Evolutionary conservation across 2,888 invertebrate species (phyloP), one percentile per base, ranked within the genome.

Genomic region (Cryptops parisi): DNA sequence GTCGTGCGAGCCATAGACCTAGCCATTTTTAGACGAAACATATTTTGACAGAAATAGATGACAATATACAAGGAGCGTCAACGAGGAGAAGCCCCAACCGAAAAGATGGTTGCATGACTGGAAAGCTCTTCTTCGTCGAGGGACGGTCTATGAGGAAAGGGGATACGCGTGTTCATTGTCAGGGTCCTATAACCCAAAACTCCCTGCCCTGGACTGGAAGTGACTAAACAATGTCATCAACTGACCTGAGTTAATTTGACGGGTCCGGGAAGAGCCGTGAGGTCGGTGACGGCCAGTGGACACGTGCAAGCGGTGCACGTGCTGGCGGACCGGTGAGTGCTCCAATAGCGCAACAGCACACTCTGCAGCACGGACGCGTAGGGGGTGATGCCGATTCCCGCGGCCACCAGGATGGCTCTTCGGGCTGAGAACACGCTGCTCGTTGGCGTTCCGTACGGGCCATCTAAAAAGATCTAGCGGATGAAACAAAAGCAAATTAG

Each of bases 321-420:
- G 6, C 47, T 47, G 19, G 23, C 19, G 45, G 45, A n/a, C 22
- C 45, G 21, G 45, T 45, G 46, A 9, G 46, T 25, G 9, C 22
- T 83, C 81, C 86, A 85, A 68, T 91, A 90, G 53, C 87, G 78
- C 69, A 85, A 83, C 88, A 91, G 91, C 61, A 94, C 84, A 23
- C 84, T 86, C 68, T 94, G 93, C 43, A 94, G 74, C 62, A 96
- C 90, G 54, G 91, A 89, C 4, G 94, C 94, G 70, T 91, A 94
- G 0, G 94, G 94, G 0, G 94, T 96, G 0, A 96, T 93, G 0
- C 96, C 96, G 55, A 96, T 96, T 9, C 94, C 94, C 0, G 93
- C 90, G 0, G 86, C 94, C 59, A 96, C 84, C 27, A 96, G 74
- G 5, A 91, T 88, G 0, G 94, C 94, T 70, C 96, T 94, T 65